Conservation (phyloP, 2,797 vertebrate species). For the Staurois parvus region DNA sequence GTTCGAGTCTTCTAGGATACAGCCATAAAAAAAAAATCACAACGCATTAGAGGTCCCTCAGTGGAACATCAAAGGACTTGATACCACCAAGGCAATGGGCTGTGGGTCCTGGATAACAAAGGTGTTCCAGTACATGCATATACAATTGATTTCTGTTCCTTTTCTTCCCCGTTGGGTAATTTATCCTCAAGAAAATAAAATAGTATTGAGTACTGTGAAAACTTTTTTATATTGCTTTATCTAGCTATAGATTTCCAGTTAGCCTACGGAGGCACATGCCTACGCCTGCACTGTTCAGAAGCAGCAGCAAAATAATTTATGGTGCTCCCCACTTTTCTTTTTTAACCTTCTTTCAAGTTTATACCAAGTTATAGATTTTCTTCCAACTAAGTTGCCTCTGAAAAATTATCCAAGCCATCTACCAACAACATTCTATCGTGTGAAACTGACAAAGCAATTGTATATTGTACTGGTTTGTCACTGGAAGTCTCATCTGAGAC, state of each 20-base stretch:
- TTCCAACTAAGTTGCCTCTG: not conserved
- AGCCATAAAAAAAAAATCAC: not conserved
- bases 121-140: too few species aligned
- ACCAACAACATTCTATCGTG: not conserved
- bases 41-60: not conserved
- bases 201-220: too few species aligned
- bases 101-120: not conserved
- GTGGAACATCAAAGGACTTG: not conserved
- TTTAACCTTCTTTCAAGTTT: not conserved
- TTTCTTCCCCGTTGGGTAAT: not conserved
- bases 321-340: not conserved
- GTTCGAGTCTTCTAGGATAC: not conserved
- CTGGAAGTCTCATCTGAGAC: not conserved
- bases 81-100: not conserved
- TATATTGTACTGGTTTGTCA: not conserved
- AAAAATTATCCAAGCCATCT: not conserved
- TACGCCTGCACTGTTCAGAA: not conserved
- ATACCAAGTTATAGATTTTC: not conserved
- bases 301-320: not conserved
- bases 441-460: too few species aligned
- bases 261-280: constrained; percentile 17
- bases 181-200: not conserved
- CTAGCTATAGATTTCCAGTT: not conserved
- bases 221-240: not conserved
- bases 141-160: too few species aligned